Percentiles rank a stretch among this genome's conserved stretches.
Conservation (phyloP, 2,113 vertebrate genomes). For the Laterallus jamaicensis region DNA sequence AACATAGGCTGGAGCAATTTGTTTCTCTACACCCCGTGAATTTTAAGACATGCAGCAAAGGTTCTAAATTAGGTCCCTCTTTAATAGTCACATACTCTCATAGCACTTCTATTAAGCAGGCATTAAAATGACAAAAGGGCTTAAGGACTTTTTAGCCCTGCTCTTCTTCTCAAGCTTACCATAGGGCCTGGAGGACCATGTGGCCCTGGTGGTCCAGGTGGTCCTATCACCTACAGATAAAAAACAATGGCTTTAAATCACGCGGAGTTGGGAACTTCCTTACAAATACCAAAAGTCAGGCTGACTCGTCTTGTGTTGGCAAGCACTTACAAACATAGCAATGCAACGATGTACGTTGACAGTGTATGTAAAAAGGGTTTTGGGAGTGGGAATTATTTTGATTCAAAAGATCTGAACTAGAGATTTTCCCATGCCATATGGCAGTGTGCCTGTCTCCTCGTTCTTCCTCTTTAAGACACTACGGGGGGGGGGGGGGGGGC, state of each 20-base stretch:
- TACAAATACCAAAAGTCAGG: slow-evolving; percentile 23
- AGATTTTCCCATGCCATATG: neutral
- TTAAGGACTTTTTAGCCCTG: neutral
- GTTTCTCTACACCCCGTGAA: neutral
- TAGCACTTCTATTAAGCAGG: neutral
- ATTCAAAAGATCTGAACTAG: neutral
- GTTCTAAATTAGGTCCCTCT: neutral
- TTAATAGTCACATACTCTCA: neutral
- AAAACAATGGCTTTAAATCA: slow-evolving; percentile 38
- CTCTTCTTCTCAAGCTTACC: slow-evolving; percentile 79
- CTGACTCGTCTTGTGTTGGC: neutral
- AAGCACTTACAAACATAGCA: neutral
- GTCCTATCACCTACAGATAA: slow-evolving; percentile 85
- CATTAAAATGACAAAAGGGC: neutral
- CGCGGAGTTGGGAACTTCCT: neutral
- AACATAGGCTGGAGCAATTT: neutral
- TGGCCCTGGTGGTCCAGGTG: slow-evolving; percentile 88
- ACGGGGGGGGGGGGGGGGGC: too few relatives aligned
- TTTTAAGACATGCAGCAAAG: neutral
- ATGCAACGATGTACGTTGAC: neutral
- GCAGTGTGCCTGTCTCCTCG: neutral
- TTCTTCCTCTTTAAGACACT: neutral
- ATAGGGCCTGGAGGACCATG: slow-evolving; percentile 96
- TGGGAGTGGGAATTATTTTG: slow-evolving; percentile 1
- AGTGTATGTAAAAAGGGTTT: neutral